Conservation (phyloP, 1,140 invertebrate genomes). For the Oncopodura yosiiana region DNA sequence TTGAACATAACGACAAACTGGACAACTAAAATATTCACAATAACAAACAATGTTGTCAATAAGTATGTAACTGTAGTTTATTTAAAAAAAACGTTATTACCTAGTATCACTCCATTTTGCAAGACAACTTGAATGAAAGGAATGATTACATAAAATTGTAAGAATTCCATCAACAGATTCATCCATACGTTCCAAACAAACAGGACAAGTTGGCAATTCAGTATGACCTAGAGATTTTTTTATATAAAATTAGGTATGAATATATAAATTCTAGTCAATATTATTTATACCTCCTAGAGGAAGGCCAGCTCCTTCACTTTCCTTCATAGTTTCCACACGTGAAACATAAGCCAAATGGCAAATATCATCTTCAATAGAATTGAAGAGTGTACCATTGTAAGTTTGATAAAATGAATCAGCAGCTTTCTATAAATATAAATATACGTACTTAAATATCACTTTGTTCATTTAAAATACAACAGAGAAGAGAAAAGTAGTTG, state of each 20-base stretch:
- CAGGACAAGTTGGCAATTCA: conserved; percentile 94
- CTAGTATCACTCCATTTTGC: conserved; percentile 92
- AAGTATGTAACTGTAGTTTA: background rate
- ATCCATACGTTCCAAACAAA: conserved; percentile 95
- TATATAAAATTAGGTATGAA: conserved; percentile 23
- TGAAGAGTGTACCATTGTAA: conserved; percentile 86
- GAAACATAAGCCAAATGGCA: conserved; percentile 95
- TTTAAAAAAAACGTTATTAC: conserved; percentile 28
- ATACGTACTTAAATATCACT: conserved; percentile 8
- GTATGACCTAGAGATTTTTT: conserved; percentile 56
- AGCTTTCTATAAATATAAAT: conserved; percentile 49
- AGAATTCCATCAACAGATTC: conserved; percentile 94
- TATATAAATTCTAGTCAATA: background rate
- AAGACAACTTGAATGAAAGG: conserved; percentile 90
- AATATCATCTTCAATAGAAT: conserved; percentile 77
- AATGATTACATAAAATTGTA: conserved; percentile 96
- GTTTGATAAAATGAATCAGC: conserved; percentile 86
- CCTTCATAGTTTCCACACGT: conserved; percentile 65
- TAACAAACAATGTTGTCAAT: background rate
- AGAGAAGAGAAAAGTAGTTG: conserved; percentile 2
- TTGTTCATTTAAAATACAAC: conserved; percentile 12
- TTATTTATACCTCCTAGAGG: conserved; percentile 42
- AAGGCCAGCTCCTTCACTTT: conserved; percentile 51
- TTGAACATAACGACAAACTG: conserved; percentile 70
- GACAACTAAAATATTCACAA: conserved; percentile 44